phyloP scores from a whole-genome alignment of 1,140 invertebrate species.

The Mizuhopecten yessoensis region DNA sequence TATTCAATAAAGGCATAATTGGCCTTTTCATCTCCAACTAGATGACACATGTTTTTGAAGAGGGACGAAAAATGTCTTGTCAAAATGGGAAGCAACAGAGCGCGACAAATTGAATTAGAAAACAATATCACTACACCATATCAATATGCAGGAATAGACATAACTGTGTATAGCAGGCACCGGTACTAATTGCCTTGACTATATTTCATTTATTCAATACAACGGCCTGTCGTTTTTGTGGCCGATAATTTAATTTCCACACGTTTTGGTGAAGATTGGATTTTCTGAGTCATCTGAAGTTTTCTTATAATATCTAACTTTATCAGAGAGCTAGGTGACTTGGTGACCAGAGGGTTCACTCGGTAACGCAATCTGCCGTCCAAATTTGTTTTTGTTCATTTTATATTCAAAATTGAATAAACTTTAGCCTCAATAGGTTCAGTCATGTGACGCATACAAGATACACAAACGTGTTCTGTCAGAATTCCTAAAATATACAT shows the following conservation, averaged over 20 bases:
- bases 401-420: too few relatives aligned
- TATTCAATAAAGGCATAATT: conserved; percentile 52
- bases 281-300: too few relatives aligned
- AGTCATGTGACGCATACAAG: too few relatives aligned
- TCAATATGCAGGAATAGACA: conserved; percentile 52
- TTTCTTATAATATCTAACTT: too few relatives aligned
- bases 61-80: neutral
- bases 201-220: conserved; percentile 59
- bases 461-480: too few relatives aligned
- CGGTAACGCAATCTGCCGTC: too few relatives aligned
- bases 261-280: conserved; percentile 47
- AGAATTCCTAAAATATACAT: too few relatives aligned
- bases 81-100: conserved; percentile 47
- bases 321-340: too few relatives aligned
- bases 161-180: conserved; percentile 41
- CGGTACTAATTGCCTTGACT: conserved; percentile 48
- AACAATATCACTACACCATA: conserved; percentile 50
- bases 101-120: conserved; percentile 50
- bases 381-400: too few relatives aligned
- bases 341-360: too few relatives aligned
- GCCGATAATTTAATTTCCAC: conserved; percentile 54
- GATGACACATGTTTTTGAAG: conserved; percentile 52
- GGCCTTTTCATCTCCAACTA: conserved; percentile 47
- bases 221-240: conserved; percentile 48
- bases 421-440: too few relatives aligned